Percentiles rank a stretch among this genome's conserved stretches.
phyloP scores from a whole-genome alignment of 2,888 invertebrate genomes.

The Caenorhabditis sp. region DNA sequence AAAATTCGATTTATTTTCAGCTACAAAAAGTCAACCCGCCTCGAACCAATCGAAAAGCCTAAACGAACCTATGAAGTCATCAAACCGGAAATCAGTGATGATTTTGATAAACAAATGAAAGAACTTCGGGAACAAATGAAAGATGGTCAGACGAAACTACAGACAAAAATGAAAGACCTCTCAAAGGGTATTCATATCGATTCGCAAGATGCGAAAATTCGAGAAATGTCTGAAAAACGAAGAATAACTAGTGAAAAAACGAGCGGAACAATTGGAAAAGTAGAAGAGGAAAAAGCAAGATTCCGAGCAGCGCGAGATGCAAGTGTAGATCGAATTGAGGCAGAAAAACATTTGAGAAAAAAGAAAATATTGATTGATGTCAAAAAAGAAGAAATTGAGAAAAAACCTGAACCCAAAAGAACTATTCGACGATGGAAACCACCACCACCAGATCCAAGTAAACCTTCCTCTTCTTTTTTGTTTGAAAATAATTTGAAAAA shows the following conservation, averaged over 20 bases:
- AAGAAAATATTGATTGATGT: constrained; percentile 30
- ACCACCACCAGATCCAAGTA: constrained; percentile 42
- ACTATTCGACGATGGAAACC: constrained; percentile 50
- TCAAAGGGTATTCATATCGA: constrained; percentile 46
- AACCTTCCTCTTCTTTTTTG: not conserved
- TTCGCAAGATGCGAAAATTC: constrained; percentile 40
- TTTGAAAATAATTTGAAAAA: not conserved
- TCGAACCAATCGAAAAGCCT: constrained; percentile 50
- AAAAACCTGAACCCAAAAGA: constrained; percentile 47
- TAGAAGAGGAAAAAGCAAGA: constrained; percentile 61
- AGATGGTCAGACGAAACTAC: constrained; percentile 55
- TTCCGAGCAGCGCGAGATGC: constrained; percentile 58
- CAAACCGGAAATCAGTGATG: constrained; percentile 66
- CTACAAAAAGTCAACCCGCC: constrained; percentile 58
- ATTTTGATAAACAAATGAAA: constrained; percentile 68
- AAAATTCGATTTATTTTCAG: too few species aligned
- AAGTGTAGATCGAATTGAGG: constrained; percentile 11
- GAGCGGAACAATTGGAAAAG: constrained; percentile 48
- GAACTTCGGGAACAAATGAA: constrained; percentile 68
- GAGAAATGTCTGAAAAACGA: constrained; percentile 44
- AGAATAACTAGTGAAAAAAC: constrained; percentile 29
- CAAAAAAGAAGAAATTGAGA: constrained; percentile 18
- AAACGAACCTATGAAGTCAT: constrained; percentile 59
- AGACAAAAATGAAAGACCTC: constrained; percentile 52
- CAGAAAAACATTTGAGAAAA: constrained; percentile 43